A percentile compares a stretch with the other conserved stretches of the same genome.
Conservation (phyloP, 2,797 vertebrate genomes). For the Dipus sagitta region DNA sequence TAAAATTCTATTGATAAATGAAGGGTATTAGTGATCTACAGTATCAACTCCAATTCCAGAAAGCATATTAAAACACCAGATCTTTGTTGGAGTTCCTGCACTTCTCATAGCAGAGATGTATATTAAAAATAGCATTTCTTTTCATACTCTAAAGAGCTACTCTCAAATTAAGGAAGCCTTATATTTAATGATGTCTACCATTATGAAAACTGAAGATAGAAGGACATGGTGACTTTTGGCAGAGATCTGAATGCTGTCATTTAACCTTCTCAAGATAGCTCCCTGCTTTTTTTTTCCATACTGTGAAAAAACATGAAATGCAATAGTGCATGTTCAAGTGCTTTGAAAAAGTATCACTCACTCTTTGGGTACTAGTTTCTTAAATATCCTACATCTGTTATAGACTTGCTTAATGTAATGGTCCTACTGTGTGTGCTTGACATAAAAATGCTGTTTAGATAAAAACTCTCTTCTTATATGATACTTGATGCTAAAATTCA, state of each 20-base stretch:
- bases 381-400: neutral
- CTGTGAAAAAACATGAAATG: neutral
- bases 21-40: neutral
- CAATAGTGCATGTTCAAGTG: neutral
- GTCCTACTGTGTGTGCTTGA: neutral
- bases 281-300: neutral
- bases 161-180: neutral
- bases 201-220: neutral
- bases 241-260: neutral
- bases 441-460: neutral
- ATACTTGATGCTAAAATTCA: slow-evolving; percentile 5
- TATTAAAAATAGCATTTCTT: neutral
- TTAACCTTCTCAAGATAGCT: neutral
- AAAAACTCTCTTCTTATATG: neutral
- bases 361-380: neutral
- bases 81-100: neutral
- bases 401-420: neutral
- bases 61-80: neutral
- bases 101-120: neutral
- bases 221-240: neutral
- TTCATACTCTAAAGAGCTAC: neutral
- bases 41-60: neutral
- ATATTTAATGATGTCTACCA: neutral
- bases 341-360: slow-evolving; percentile 25
- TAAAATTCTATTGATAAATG: neutral